A percentile compares a stretch with the other conserved stretches of the same genome.
Conservation (phyloP, 2,113 vertebrate species). For the Leucosticte australis region DNA sequence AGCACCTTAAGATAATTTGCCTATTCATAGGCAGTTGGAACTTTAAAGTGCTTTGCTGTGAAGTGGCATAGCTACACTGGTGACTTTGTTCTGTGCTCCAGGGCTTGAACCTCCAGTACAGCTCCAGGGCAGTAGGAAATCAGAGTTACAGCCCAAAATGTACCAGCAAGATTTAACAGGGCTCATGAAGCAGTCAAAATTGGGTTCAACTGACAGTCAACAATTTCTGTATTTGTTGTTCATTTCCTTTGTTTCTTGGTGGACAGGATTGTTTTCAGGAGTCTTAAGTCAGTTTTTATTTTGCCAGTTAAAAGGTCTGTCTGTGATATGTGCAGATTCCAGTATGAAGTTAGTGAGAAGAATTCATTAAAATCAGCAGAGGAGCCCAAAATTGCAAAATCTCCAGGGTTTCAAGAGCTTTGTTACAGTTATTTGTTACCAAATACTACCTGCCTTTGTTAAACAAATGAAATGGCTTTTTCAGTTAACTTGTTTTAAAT, state of each 20-base stretch:
- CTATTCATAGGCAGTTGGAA: not conserved
- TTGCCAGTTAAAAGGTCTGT: not conserved
- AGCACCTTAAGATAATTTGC: not conserved
- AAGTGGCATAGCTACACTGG: rapidly evolving
- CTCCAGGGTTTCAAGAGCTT: not conserved
- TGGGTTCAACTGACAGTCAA: not conserved
- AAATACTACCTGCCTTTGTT: not conserved
- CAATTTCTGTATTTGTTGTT: not conserved
- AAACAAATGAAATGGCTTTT: not conserved
- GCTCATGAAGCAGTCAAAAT: not conserved
- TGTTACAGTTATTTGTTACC: not conserved
- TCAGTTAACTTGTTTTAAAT: not conserved
- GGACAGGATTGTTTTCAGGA: not conserved
- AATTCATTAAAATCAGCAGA: not conserved
- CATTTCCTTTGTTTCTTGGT: not conserved
- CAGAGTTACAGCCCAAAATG: not conserved
- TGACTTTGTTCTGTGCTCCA: not conserved
- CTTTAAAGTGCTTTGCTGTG: not conserved
- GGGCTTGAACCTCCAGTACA: not conserved
- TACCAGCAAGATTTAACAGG: not conserved
- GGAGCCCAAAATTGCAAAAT: not conserved
- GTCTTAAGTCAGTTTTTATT: not conserved
- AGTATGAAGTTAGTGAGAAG: not conserved
- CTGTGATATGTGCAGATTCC: not conserved
- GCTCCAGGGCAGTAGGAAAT: not conserved